These are phyloP conservation scores for Lydus trimaculatus DNA, from an alignment of 2,888 invertebrate genomes.

Conservation along the genomic window DNA sequence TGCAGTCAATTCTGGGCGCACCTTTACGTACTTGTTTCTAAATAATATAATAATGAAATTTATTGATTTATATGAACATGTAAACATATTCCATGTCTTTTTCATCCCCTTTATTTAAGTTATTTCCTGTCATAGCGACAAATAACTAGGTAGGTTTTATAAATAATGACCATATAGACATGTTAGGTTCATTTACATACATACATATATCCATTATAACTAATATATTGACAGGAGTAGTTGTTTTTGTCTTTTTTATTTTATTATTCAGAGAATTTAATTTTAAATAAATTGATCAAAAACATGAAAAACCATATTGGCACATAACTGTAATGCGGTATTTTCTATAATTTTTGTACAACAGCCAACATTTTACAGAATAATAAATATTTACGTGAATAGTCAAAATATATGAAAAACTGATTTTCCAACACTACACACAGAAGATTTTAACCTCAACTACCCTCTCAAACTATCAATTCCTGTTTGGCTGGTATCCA, in stretches of 20 bases:
- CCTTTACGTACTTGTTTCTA: not conserved
- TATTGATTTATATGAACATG: not conserved
- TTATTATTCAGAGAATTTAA: not conserved
- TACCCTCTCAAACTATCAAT: not conserved
- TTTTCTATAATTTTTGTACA: not conserved
- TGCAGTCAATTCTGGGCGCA: no score
- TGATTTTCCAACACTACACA: not conserved
- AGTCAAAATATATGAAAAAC: not conserved
- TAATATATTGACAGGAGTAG: not conserved
- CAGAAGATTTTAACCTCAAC: not conserved
- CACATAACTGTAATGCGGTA: not conserved
- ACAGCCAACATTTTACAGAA: not conserved
- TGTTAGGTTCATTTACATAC: not conserved
- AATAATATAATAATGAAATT: not conserved
- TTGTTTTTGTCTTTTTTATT: not conserved
- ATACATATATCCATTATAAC: not conserved
- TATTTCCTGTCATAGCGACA: not conserved
- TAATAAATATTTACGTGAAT: not conserved
- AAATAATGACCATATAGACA: not conserved
- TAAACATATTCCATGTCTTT: not conserved
- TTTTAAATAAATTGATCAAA: not conserved
- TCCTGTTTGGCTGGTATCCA: not conserved
- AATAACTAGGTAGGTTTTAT: not conserved
- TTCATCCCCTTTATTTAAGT: not conserved
- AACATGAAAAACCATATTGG: not conserved